These are phyloP conservation scores for Geotrupes spiniger DNA, from an alignment of 2,888 invertebrate genomes.

Conservation along the genomic window DNA sequence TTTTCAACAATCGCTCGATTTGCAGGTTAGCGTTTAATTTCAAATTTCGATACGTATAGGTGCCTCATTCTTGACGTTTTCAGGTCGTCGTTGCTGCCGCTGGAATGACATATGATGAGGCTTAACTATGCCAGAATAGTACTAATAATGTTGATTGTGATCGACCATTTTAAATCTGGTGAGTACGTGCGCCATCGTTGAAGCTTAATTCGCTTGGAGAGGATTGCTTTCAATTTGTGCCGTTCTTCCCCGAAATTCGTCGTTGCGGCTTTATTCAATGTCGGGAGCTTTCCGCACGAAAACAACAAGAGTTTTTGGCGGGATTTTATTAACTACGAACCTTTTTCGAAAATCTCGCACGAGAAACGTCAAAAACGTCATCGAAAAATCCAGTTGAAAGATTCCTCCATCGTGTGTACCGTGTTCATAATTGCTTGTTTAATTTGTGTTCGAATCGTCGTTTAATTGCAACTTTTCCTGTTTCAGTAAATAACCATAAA, in stretches of 20 bases:
- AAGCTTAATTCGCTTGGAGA: too few relatives aligned
- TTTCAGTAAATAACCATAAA: slow-evolving; percentile 53
- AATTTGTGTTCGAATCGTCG: too few relatives aligned
- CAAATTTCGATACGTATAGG: background rate
- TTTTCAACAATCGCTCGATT: background rate
- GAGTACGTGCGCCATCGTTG: too few relatives aligned
- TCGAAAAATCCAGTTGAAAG: too few relatives aligned
- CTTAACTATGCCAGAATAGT: slow-evolving; percentile 23
- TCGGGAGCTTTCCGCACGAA: too few relatives aligned
- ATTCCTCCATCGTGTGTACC: too few relatives aligned
- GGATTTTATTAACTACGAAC: too few relatives aligned
- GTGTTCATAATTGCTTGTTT: too few relatives aligned
- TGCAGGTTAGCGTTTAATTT: slow-evolving; percentile 1
- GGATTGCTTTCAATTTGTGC: too few relatives aligned
- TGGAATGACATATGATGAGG: slow-evolving; percentile 29
- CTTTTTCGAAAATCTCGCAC: background rate
- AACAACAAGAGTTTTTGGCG: too few relatives aligned
- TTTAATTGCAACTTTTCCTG: slow-evolving; percentile 6
- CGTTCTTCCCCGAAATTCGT: too few relatives aligned
- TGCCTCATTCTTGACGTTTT: slow-evolving; percentile 14
- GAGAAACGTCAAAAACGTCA: background rate
- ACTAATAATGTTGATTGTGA: slow-evolving; percentile 21
- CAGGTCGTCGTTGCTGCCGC: slow-evolving; percentile 1
- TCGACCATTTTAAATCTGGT: slow-evolving; percentile 17
- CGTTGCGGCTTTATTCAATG: too few relatives aligned